Percentiles rank a stretch among this genome's conserved stretches.
phyloP scores from a whole-genome alignment of 2,888 invertebrate genomes.

The Lochmaea crataegi region DNA sequence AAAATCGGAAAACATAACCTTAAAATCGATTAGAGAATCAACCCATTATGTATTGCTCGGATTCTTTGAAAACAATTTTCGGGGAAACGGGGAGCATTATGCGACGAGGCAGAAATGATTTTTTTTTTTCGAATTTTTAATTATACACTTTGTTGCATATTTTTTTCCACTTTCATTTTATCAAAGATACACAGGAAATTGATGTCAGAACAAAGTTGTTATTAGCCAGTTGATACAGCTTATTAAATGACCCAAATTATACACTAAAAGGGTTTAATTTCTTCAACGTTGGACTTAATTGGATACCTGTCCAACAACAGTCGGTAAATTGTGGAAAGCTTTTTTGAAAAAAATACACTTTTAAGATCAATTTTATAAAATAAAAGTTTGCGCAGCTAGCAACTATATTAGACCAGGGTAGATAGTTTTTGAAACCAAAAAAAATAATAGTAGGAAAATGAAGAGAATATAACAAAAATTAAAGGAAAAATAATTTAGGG shows the following conservation, averaged over 20 bases:
- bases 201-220: slow-evolving; percentile 26
- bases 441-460: no score
- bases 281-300: slow-evolving; percentile 10
- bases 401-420: no score
- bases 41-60: not conserved
- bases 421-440: no score
- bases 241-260: slow-evolving; percentile 28
- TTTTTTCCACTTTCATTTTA: slow-evolving; percentile 11
- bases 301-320: not conserved
- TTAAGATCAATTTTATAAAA: no score
- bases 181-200: slow-evolving; percentile 30
- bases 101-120: slow-evolving; percentile 18
- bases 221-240: slow-evolving; percentile 25
- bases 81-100: slow-evolving; percentile 1
- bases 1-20: not conserved
- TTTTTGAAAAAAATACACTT: no score
- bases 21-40: not conserved
- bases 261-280: slow-evolving; percentile 16
- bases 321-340: not conserved
- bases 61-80: slow-evolving; percentile 8
- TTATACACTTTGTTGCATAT: slow-evolving; percentile 11
- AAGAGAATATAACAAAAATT: no score
- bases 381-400: no score
- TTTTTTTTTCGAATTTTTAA: slow-evolving; percentile 22
- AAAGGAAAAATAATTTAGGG: no score